phyloP scores from a whole-genome alignment of 23 tunicate genomes.

The Phallusia fumigata region DNA sequence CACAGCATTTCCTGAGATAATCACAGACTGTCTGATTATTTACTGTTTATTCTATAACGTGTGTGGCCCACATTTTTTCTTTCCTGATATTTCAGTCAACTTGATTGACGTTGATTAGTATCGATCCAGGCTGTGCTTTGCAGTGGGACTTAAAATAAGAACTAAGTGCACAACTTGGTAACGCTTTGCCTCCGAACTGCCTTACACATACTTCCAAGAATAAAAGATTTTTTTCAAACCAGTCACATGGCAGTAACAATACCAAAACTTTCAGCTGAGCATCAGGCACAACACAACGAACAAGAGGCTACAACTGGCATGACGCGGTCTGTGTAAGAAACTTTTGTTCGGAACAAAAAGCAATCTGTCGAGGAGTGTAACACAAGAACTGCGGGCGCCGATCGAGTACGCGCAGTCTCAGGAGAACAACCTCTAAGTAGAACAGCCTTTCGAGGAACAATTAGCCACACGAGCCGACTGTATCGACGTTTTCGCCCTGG shows the following conservation, averaged over 20 bases:
- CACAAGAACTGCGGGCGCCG: conserved; percentile 16
- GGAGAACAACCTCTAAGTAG: conserved; percentile 11
- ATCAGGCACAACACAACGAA: no score
- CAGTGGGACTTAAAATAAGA: neutral
- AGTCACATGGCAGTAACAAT: neutral
- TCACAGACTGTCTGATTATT: neutral
- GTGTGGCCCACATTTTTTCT: neutral
- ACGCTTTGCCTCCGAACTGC: no score
- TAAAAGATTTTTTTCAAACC: neutral
- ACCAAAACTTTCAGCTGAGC: no score
- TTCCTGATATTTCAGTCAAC: neutral
- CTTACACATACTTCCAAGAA: neutral
- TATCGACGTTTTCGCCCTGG: conserved; percentile 9
- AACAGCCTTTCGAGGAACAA: neutral
- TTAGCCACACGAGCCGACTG: conserved; percentile 7
- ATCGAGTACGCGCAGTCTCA: conserved; percentile 1
- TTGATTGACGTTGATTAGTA: conserved; percentile 1
- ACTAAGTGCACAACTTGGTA: neutral
- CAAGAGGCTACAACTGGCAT: neutral
- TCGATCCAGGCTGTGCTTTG: neutral
- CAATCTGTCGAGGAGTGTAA: conserved; percentile 5
- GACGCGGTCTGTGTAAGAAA: neutral
- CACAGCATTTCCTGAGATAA: no score
- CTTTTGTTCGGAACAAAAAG: neutral
- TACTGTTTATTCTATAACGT: neutral